Percentiles rank a stretch among this genome's conserved stretches.
Evolutionary conservation across 1,140 invertebrate species (phyloP).

Genomic region (Leucophenga varia): DNA sequence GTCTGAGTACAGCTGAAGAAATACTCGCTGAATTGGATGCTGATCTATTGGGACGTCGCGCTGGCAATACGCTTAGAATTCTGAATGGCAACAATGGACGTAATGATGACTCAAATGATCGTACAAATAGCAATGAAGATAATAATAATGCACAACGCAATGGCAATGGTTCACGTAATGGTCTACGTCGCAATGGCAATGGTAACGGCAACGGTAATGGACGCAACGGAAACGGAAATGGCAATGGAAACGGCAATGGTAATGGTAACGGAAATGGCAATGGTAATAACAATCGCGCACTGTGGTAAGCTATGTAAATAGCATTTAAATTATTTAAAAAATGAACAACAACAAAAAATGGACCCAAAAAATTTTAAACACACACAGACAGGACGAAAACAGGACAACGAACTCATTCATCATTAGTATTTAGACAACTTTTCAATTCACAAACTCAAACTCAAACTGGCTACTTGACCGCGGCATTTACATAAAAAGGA

Average conservation of each 20-base stretch:
- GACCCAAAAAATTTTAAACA: too few species aligned
- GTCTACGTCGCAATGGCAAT: neutral
- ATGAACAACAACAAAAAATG: too few species aligned
- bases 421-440: too few species aligned
- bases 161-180: constrained; percentile 3
- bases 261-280: constrained; percentile 16
- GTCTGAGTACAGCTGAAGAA: constrained; percentile 7
- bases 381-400: constrained; percentile 36
- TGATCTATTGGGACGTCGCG: neutral
- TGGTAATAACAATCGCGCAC: constrained; percentile 9
- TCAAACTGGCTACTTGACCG: constrained; percentile 16
- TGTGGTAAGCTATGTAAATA: too few species aligned
- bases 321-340: too few species aligned
- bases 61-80: neutral
- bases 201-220: constrained; percentile 8
- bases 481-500: too few species aligned
- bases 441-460: constrained; percentile 26
- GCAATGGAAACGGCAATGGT: constrained; percentile 6
- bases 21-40: constrained; percentile 29
- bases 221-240: constrained; percentile 1
- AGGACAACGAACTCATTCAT: too few species aligned
- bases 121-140: constrained; percentile 15
- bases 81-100: constrained; percentile 8
- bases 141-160: constrained; percentile 21
- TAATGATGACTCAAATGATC: neutral